Conservation (phyloP, 2,113 vertebrate genomes). For the Onychorhynchus coronatus region DNA sequence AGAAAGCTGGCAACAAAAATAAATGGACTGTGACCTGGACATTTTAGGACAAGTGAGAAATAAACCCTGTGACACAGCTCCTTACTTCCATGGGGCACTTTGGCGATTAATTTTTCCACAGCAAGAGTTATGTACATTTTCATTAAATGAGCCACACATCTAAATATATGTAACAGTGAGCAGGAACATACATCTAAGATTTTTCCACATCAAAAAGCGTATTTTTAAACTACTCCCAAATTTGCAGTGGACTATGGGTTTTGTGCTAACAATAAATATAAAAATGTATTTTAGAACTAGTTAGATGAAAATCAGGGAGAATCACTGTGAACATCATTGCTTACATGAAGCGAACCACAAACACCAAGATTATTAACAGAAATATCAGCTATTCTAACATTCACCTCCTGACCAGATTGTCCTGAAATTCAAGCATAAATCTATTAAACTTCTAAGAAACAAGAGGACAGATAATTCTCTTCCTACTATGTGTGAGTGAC, state of each 20-base stretch:
- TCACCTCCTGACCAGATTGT: background rate
- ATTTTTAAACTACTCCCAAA: background rate
- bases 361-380: background rate
- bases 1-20: background rate
- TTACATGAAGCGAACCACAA: background rate
- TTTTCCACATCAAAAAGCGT: background rate
- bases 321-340: background rate
- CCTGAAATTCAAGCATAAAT: background rate
- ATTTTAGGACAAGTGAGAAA: background rate
- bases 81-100: background rate
- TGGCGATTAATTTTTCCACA: background rate
- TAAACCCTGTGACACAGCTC: background rate
- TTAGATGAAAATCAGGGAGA: background rate
- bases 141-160: background rate
- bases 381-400: background rate
- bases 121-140: background rate
- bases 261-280: background rate
- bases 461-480: background rate
- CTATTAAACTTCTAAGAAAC: background rate
- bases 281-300: background rate
- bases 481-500: background rate
- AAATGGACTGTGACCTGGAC: background rate
- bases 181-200: background rate
- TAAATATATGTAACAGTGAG: background rate
- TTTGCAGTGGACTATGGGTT: background rate